phyloP scores from a whole-genome alignment of 37 sponge, comb jelly and placozoan species.

The Spongilla lacustris region DNA sequence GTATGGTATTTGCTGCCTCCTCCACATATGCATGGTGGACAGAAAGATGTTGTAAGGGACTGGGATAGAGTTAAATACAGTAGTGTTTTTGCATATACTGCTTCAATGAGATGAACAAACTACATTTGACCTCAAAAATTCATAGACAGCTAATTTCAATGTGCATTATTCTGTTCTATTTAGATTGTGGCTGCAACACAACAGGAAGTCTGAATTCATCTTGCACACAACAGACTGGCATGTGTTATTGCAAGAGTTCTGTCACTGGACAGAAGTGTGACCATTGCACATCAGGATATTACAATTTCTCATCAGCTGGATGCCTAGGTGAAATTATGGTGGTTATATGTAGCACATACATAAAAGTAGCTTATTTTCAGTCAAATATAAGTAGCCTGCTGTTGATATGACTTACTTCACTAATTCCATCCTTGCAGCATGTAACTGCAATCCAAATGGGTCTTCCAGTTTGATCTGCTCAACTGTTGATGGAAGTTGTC shows the following conservation, averaged over 20 bases:
- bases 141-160: no score
- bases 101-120: no score
- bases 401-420: no score
- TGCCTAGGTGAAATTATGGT: conserved; percentile 58
- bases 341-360: no score
- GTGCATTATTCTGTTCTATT: no score
- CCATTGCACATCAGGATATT: conserved; percentile 62
- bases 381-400: no score
- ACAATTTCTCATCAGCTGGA: conserved; percentile 19
- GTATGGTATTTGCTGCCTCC: neutral
- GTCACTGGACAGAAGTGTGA: conserved; percentile 81
- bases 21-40: no score
- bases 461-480: conserved; percentile 48
- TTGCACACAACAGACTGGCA: conserved; percentile 56
- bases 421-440: conserved; percentile 12
- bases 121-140: no score
- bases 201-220: conserved; percentile 15
- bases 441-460: conserved; percentile 36
- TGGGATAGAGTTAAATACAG: no score
- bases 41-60: no score
- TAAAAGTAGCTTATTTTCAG: no score
- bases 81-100: no score
- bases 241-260: conserved; percentile 77
- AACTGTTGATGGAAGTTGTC: conserved; percentile 60
- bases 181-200: conserved; percentile 70